Percentiles rank a stretch among this genome's conserved stretches.
phyloP scores from a whole-genome alignment of 2,113 vertebrate genomes.

The Eptesicus fuscus region DNA sequence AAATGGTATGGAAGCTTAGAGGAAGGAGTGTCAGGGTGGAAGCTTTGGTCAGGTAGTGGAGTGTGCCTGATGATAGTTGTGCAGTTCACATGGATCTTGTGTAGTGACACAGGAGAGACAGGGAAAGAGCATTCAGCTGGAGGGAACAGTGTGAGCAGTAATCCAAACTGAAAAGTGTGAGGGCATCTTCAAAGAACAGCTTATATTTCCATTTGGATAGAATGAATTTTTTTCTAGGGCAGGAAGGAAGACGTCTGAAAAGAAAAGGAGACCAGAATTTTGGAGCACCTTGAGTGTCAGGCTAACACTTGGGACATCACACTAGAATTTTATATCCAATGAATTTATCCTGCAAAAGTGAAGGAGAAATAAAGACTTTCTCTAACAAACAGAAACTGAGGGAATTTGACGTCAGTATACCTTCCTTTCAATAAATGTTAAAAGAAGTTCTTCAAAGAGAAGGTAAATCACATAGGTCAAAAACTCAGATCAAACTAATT shows the following conservation, averaged over 20 bases:
- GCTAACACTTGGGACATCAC: background rate
- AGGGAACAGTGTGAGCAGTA: background rate
- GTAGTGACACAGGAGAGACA: background rate
- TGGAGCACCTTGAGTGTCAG: background rate
- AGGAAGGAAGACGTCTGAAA: background rate
- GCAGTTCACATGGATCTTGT: background rate
- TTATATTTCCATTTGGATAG: background rate
- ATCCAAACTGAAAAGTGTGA: background rate
- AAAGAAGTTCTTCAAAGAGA: constrained; percentile 1
- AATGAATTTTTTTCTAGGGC: background rate
- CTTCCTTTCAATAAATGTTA: background rate
- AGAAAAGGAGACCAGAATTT: background rate
- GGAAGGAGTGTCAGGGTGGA: background rate
- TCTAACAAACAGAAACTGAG: background rate
- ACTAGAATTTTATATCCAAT: background rate
- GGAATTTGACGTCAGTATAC: background rate
- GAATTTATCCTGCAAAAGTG: background rate
- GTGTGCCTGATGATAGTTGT: background rate
- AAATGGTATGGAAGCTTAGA: background rate
- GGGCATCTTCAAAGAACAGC: background rate
- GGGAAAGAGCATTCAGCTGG: background rate
- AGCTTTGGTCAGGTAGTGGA: background rate
- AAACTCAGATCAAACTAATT: constrained; percentile 7
- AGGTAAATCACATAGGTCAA: background rate
- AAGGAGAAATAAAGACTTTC: background rate